Evolutionary conservation across 2,797 vertebrate genomes (phyloP).

Genomic region (Sebastes kiyomatsui): DNA sequence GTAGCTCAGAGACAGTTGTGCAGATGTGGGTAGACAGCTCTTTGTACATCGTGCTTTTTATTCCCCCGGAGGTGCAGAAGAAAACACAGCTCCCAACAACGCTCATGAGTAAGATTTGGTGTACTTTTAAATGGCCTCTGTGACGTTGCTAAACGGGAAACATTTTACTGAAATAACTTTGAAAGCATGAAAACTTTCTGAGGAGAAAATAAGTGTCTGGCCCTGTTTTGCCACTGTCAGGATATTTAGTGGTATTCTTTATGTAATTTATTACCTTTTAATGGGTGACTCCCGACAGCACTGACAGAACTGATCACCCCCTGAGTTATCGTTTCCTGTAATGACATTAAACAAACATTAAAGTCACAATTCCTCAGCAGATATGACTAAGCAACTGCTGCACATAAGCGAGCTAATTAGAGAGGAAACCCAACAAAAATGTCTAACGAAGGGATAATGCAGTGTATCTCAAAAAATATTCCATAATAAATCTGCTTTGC

Average conservation of each 20-base stretch:
- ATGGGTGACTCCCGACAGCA: constrained; percentile 38
- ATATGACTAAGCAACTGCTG: constrained; percentile 32
- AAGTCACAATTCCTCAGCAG: constrained; percentile 49
- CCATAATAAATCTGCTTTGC: neutral
- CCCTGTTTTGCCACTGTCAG: constrained; percentile 27
- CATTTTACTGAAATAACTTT: constrained; percentile 35
- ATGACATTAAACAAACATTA: constrained; percentile 46
- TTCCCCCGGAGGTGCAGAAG: constrained; percentile 35
- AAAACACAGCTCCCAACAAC: constrained; percentile 30
- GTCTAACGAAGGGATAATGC: constrained; percentile 22
- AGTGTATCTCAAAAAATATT: neutral
- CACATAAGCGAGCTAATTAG: constrained; percentile 47
- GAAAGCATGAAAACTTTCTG: constrained; percentile 14
- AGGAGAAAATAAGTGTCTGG: neutral
- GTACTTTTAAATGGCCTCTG: constrained; percentile 35
- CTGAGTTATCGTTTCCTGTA: constrained; percentile 43
- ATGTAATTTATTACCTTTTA: constrained; percentile 43
- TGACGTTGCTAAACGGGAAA: constrained; percentile 31
- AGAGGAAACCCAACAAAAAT: constrained; percentile 29
- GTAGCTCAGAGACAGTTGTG: constrained; percentile 38
- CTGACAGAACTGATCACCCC: constrained; percentile 43
- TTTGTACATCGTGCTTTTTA: constrained; percentile 34
- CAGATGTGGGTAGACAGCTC: constrained; percentile 61
- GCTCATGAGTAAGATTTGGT: constrained; percentile 35
- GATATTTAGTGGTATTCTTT: constrained; percentile 26